phyloP scores from a whole-genome alignment of 2,113 vertebrate species.

The Casuarius casuarius region DNA sequence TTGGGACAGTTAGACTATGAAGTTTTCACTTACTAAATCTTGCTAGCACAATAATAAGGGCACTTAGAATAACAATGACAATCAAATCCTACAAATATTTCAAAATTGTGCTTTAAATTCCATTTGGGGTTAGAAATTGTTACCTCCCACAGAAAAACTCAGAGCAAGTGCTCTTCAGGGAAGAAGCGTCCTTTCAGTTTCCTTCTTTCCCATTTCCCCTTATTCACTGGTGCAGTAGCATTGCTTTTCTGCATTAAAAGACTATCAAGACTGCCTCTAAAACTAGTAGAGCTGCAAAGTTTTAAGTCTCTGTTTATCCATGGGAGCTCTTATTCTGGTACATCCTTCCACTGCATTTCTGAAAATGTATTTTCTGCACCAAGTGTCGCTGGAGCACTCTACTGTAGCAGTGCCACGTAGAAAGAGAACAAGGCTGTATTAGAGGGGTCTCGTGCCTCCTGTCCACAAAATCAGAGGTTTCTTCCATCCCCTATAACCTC shows the following conservation, averaged over 20 bases:
- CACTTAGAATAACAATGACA: neutral
- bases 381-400: neutral
- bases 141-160: neutral
- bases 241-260: neutral
- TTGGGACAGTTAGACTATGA: accelerated
- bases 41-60: neutral
- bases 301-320: neutral
- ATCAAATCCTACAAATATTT: neutral
- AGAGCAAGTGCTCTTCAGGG: neutral
- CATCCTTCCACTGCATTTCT: neutral
- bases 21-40: neutral
- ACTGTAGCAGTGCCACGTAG: neutral
- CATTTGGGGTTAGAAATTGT: neutral
- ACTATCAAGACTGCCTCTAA: neutral
- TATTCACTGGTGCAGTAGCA: neutral
- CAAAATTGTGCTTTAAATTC: neutral
- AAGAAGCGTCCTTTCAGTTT: neutral
- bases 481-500: neutral
- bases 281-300: neutral
- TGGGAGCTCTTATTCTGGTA: neutral
- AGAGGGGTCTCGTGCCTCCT: accelerated
- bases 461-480: neutral
- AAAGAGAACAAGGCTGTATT: neutral
- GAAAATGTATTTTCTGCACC: neutral
- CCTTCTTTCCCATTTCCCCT: neutral